A percentile compares a stretch with the other conserved stretches of the same genome.
Conservation (phyloP, 2,888 invertebrate species). For the Apocheima hispidaria region DNA sequence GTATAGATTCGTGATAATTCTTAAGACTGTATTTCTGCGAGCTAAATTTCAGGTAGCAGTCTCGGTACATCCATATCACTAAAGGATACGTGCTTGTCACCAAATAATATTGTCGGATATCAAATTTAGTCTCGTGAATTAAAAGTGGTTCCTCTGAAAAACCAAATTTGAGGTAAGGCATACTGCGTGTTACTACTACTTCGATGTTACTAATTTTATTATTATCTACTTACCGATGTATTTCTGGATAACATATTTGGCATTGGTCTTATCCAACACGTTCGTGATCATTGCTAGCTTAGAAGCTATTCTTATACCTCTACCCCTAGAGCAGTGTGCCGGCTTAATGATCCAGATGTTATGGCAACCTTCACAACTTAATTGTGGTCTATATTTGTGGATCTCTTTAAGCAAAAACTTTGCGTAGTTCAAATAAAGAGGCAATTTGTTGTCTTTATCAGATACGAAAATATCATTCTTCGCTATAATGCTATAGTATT, state of each 20-base stretch:
- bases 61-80: slow-evolving; percentile 94
- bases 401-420: slow-evolving; percentile 87
- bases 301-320: slow-evolving; percentile 93
- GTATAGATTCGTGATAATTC: slow-evolving; percentile 93
- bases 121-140: slow-evolving; percentile 95
- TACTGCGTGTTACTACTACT: background rate
- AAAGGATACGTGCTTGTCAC: slow-evolving; percentile 92
- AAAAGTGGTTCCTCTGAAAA: slow-evolving; percentile 92
- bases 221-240: slow-evolving; percentile 90
- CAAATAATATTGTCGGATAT: slow-evolving; percentile 95
- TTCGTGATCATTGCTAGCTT: slow-evolving; percentile 90
- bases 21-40: slow-evolving; percentile 92
- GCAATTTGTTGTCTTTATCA: slow-evolving; percentile 66
- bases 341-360: slow-evolving; percentile 97
- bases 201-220: too few relatives aligned
- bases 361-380: slow-evolving; percentile 91
- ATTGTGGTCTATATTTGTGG: slow-evolving; percentile 85
- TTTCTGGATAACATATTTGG: slow-evolving; percentile 94
- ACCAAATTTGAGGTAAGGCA: background rate
- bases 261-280: slow-evolving; percentile 84
- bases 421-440: slow-evolving; percentile 74
- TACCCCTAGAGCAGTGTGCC: slow-evolving; percentile 92
- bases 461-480: slow-evolving; percentile 82
- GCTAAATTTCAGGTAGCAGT: slow-evolving; percentile 95
- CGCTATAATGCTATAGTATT: slow-evolving; percentile 88